A percentile compares a stretch with the other conserved stretches of the same genome.
Conservation (phyloP, 2,888 invertebrate genomes). For the Gortyna flavago region DNA sequence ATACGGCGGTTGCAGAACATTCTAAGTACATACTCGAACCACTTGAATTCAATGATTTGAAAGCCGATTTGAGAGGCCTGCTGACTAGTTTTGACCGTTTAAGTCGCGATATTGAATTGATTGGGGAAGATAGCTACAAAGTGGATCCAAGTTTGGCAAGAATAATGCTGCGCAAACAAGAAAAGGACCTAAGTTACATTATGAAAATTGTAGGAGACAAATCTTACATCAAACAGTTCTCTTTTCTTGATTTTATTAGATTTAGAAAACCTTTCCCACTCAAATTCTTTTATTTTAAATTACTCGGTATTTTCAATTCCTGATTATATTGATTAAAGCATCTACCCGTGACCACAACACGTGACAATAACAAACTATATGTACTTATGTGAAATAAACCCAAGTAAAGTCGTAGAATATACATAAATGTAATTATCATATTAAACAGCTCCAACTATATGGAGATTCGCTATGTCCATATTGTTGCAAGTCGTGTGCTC, state of each 20-base stretch:
- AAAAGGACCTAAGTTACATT: not conserved
- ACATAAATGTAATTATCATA: slow-evolving; percentile 30
- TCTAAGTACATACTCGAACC: slow-evolving; percentile 15
- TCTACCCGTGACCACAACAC: slow-evolving; percentile 1
- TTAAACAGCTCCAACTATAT: slow-evolving; percentile 24
- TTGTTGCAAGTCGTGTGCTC: slow-evolving; percentile 37
- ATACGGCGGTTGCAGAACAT: slow-evolving; percentile 16
- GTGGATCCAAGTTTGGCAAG: not conserved
- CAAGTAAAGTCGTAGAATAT: slow-evolving; percentile 19
- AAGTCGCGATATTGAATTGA: not conserved
- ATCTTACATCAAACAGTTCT: not conserved
- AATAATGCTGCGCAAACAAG: not conserved
- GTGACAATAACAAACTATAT: slow-evolving; percentile 26
- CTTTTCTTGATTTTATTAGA: not conserved
- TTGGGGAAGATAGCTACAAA: no score
- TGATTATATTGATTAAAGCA: not conserved
- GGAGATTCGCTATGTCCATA: slow-evolving; percentile 28
- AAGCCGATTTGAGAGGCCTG: not conserved
- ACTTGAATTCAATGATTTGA: slow-evolving; percentile 17
- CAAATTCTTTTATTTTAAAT: not conserved
- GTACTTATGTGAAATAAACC: not conserved
- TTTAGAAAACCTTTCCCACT: not conserved
- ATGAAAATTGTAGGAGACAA: not conserved
- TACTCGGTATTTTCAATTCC: not conserved
- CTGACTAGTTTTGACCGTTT: not conserved